Conservation (phyloP, 1,140 invertebrate species). For the Ladona fulva region DNA sequence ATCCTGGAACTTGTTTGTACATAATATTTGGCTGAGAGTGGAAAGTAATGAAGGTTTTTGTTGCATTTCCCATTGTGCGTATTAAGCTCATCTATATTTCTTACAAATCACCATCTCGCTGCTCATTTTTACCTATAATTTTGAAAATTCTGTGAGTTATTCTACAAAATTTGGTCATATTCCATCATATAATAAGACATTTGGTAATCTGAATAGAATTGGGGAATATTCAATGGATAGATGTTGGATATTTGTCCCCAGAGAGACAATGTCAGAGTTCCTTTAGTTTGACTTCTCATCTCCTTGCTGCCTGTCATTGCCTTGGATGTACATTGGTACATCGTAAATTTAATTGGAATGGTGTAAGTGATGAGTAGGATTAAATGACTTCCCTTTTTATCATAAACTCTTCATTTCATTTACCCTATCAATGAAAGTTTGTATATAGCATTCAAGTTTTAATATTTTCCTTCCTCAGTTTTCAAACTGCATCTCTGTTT, state of each 20-base stretch:
- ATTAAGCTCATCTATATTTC: conserved; percentile 2
- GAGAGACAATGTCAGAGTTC: background rate
- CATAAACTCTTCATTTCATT: background rate
- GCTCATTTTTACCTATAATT: background rate
- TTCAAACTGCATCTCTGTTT: too few species aligned
- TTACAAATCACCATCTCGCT: background rate
- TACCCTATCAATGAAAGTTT: background rate
- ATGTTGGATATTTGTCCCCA: background rate
- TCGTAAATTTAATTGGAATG: background rate
- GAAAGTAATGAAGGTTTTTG: conserved; percentile 10
- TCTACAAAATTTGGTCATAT: background rate
- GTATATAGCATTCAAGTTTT: background rate
- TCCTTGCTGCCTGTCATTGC: background rate
- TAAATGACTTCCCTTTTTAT: background rate
- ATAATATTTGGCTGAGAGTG: background rate
- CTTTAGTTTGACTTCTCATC: background rate
- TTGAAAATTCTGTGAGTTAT: background rate
- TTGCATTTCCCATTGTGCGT: conserved; percentile 4
- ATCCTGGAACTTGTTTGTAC: conserved; percentile 9
- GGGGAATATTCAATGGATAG: background rate
- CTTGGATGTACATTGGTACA: background rate
- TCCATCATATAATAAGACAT: background rate
- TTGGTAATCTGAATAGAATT: background rate
- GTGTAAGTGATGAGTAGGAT: conserved; percentile 1
- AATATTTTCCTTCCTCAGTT: background rate